Conservation (phyloP, 2,113 vertebrate genomes). For the Romanogobio albipinnatus region DNA sequence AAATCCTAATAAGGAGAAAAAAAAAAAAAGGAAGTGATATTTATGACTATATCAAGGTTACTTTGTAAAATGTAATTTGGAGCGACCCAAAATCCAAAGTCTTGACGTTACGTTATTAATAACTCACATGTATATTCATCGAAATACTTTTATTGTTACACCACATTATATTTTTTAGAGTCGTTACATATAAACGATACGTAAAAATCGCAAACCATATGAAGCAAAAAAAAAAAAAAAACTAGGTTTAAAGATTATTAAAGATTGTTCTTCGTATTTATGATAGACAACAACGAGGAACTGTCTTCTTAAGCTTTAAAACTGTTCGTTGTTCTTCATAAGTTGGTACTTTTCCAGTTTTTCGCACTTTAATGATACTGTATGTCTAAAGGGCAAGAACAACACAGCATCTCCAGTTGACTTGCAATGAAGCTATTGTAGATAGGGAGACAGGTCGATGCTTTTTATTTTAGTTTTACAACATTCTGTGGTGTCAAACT, state of each 20-base stretch:
- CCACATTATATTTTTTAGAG: neutral
- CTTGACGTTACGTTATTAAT: neutral
- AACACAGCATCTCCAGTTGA: conserved; percentile 28
- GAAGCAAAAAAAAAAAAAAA: neutral
- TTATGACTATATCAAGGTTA: neutral
- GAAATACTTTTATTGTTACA: neutral
- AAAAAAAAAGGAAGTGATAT: neutral
- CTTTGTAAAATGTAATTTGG: neutral
- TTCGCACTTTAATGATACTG: conserved; percentile 39
- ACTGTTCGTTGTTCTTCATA: conserved; percentile 9
- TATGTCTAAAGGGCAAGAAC: conserved; percentile 35
- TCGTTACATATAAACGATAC: neutral
- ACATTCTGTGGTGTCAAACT: conserved; percentile 57
- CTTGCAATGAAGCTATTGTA: conserved; percentile 47
- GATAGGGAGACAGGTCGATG: conserved; percentile 49
- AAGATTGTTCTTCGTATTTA: neutral
- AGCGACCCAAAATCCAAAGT: neutral
- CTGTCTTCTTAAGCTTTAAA: conserved; percentile 19
- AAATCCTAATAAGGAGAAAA: neutral
- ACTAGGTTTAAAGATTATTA: neutral
- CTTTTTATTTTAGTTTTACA: conserved; percentile 57
- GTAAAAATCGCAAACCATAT: neutral
- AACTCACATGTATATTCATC: neutral
- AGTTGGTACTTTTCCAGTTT: conserved; percentile 15
- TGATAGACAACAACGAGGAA: neutral